phyloP scores from a whole-genome alignment of 2,797 vertebrate genomes.

The Gorsachius magnificus region DNA sequence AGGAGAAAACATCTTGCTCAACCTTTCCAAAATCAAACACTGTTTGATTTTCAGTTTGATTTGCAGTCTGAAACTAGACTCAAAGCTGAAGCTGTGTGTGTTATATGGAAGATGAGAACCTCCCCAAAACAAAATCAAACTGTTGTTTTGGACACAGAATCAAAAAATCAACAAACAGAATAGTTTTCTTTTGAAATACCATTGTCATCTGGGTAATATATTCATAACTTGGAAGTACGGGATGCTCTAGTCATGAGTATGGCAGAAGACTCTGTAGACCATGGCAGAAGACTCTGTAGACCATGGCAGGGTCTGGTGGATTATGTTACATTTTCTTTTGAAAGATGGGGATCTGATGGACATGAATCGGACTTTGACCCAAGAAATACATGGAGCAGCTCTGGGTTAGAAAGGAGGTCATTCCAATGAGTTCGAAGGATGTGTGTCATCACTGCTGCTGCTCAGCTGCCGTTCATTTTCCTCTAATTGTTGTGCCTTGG shows the following conservation, averaged over 20 bases:
- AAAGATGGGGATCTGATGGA: background rate
- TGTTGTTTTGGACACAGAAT: background rate
- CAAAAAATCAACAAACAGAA: background rate
- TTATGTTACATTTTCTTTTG: background rate
- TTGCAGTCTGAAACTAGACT: background rate
- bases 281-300: background rate
- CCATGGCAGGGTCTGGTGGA: background rate
- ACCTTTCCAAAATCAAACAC: background rate
- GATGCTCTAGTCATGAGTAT: background rate
- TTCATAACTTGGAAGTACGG: background rate
- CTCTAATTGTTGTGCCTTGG: conserved; percentile 39
- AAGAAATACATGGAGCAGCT: background rate
- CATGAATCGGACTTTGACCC: background rate
- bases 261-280: background rate
- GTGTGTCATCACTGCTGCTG: background rate
- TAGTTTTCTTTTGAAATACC: background rate
- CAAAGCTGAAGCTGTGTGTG: background rate
- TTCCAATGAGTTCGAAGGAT: background rate
- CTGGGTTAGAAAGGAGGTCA: background rate
- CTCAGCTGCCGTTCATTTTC: background rate
- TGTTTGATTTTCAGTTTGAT: background rate
- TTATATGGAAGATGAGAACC: background rate
- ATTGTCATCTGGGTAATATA: background rate
- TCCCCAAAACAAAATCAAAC: background rate
- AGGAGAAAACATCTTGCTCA: background rate